Percentiles rank a stretch among this genome's conserved stretches.
Evolutionary conservation across 2,113 vertebrate species (phyloP).

Genomic region (Phylloscopus whistleri): DNA sequence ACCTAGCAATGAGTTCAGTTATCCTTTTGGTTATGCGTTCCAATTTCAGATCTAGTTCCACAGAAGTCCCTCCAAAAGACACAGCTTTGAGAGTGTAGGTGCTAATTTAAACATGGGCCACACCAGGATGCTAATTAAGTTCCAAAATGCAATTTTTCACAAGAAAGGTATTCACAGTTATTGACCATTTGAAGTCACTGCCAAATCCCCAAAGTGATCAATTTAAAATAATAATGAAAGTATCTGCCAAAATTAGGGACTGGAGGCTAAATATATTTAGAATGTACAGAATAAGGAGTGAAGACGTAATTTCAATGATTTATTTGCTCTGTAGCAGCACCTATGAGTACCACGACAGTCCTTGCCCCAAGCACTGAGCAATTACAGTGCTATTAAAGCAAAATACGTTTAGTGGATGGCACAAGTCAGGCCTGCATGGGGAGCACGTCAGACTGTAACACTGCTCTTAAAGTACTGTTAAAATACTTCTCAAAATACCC

Average conservation of each 20-base stretch:
- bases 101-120: not conserved
- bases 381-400: conserved; percentile 13
- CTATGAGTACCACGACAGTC: not conserved
- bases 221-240: not conserved
- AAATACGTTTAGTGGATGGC: not conserved
- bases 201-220: not conserved
- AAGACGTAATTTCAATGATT: not conserved
- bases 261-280: not conserved
- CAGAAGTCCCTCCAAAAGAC: not conserved
- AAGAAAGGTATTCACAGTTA: not conserved
- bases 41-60: not conserved
- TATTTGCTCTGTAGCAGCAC: conserved; percentile 7
- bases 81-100: not conserved
- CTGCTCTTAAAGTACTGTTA: not conserved
- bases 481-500: not conserved
- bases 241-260: not conserved
- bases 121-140: not conserved
- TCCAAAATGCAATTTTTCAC: not conserved
- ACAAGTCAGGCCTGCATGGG: not conserved
- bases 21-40: not conserved
- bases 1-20: not conserved
- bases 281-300: not conserved
- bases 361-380: not conserved
- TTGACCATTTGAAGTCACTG: not conserved
- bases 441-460: not conserved